Conservation (phyloP, 1,140 invertebrate species). For the Hyphantria cunea region DNA sequence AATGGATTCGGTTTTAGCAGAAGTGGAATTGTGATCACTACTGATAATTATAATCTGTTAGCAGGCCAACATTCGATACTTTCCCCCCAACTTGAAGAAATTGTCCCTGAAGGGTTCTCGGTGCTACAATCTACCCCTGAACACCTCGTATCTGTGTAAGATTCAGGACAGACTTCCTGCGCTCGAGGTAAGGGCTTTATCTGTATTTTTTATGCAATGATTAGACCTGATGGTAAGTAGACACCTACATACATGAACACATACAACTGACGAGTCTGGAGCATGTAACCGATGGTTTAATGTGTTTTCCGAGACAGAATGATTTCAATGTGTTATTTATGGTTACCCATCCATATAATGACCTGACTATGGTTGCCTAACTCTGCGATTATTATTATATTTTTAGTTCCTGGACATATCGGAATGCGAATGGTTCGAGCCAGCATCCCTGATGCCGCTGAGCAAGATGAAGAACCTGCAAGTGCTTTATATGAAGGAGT, state of each 20-base stretch:
- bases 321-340: too few relatives aligned
- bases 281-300: too few relatives aligned
- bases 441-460: conserved; percentile 86
- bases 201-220: conserved; percentile 6
- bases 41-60: too few relatives aligned
- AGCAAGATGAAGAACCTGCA: conserved; percentile 85
- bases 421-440: conserved; percentile 87
- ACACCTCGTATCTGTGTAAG: conserved; percentile 83
- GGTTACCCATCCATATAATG: too few relatives aligned
- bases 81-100: conserved; percentile 81
- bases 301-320: too few relatives aligned
- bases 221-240: too few relatives aligned
- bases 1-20: too few relatives aligned
- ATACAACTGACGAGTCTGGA: too few relatives aligned
- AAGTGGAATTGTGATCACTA: too few relatives aligned
- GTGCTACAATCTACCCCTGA: conserved; percentile 73
- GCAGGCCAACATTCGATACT: conserved; percentile 45
- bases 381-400: too few relatives aligned
- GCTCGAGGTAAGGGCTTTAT: conserved; percentile 81
- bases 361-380: too few relatives aligned
- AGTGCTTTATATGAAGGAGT: conserved; percentile 84
- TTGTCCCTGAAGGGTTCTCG: conserved; percentile 83
- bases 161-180: conserved; percentile 82
- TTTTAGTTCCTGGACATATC: conserved; percentile 84
- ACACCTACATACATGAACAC: too few relatives aligned